Evolutionary conservation across 2,113 vertebrate genomes (phyloP).

Genomic region (Raja brachyura): DNA sequence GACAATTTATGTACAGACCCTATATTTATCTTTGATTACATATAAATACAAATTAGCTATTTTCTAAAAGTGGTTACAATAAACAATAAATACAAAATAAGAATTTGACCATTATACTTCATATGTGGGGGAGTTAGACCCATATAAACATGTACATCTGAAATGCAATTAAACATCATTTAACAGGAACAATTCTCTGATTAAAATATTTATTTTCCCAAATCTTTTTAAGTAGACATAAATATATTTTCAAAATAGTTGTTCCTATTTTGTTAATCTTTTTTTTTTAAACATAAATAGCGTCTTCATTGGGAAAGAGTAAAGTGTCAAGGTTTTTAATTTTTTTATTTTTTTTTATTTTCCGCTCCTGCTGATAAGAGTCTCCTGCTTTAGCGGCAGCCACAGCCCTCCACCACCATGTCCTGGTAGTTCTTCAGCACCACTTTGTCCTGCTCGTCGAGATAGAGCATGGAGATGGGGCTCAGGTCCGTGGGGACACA

Average conservation of each 20-base stretch:
- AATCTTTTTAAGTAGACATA: conserved; percentile 84
- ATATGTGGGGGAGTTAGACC: conserved; percentile 94
- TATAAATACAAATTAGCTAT: conserved; percentile 99
- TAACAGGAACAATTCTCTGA: conserved; percentile 91
- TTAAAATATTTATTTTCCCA: conserved; percentile 99
- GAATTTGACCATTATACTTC: conserved; percentile 99
- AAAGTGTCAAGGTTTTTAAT: conserved; percentile 71
- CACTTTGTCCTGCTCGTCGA: conserved; percentile 96
- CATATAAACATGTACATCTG: conserved; percentile 96
- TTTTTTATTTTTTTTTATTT: conserved; percentile 42
- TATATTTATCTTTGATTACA: conserved; percentile 84
- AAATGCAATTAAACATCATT: conserved; percentile 95
- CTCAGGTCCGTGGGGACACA: conserved; percentile 97
- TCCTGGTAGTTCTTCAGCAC: conserved; percentile 99
- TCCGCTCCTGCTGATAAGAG: no score
- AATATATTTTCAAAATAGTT: conserved; percentile 98
- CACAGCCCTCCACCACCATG: conserved; percentile 98
- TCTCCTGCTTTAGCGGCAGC: conserved; percentile 76
- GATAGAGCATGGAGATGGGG: conserved; percentile 94
- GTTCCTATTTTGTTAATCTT: conserved; percentile 64
- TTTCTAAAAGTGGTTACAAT: conserved; percentile 99
- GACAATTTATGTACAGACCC: conserved; percentile 78
- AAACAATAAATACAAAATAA: conserved; percentile 99
- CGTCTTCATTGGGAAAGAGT: conserved; percentile 94
- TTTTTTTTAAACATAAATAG: conserved; percentile 85